These are phyloP conservation scores for Rhynchomys soricoides DNA, from an alignment of 2,113 vertebrate species.

Conservation along the genomic window DNA sequence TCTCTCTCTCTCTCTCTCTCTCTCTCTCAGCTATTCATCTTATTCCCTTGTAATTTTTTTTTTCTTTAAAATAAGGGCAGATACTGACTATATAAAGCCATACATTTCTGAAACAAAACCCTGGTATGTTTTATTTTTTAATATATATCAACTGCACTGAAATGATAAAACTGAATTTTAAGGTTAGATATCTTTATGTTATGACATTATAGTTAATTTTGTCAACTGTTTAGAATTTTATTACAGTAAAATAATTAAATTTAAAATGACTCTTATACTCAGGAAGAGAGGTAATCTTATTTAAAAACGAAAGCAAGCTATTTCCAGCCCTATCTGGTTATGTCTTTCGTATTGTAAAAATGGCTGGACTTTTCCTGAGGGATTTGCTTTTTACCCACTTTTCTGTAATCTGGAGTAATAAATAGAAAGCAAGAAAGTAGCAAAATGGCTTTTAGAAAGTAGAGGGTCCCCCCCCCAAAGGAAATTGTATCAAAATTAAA, in stretches of 20 bases:
- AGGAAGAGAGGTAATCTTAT: not conserved
- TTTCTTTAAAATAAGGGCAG: not conserved
- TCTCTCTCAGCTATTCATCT: not conserved
- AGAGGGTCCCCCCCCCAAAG: not conserved
- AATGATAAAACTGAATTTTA: not conserved
- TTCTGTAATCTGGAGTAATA: conserved; percentile 39
- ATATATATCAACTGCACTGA: not conserved
- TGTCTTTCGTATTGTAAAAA: not conserved
- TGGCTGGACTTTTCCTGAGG: not conserved
- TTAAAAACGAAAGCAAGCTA: not conserved
- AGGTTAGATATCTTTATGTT: not conserved
- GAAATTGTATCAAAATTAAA: conserved; percentile 27
- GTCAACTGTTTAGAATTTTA: not conserved
- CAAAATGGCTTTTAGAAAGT: conserved; percentile 48
- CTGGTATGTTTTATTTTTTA: not conserved
- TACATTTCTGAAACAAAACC: not conserved
- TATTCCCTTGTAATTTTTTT: not conserved
- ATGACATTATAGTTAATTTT: not conserved
- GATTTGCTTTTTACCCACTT: conserved; percentile 17
- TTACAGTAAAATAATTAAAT: conserved; percentile 3
- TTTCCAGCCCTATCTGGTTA: not conserved
- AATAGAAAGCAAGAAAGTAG: conserved; percentile 41
- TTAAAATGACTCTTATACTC: not conserved
- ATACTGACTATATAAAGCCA: not conserved
- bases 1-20: too few relatives aligned